phyloP scores from a whole-genome alignment of 2,797 vertebrate genomes.

The Anniella stebbinsi region DNA sequence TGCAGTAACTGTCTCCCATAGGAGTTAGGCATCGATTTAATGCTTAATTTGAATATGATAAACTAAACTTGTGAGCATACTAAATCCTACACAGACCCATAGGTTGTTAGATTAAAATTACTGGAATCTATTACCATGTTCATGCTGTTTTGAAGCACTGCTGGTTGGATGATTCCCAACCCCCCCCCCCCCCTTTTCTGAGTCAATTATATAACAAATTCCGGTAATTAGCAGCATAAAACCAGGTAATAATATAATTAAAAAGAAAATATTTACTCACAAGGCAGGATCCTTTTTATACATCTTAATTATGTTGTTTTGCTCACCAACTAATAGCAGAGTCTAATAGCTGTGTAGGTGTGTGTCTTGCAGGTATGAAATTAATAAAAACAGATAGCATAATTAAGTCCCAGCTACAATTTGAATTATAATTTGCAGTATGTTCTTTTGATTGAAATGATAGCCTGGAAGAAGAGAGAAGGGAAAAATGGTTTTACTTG shows the following conservation, averaged over 20 bases:
- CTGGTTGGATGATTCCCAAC: slow-evolving; percentile 71
- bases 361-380: slow-evolving; percentile 71
- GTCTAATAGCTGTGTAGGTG: slow-evolving; percentile 77
- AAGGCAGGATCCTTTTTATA: slow-evolving; percentile 70
- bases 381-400: slow-evolving; percentile 75
- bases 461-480: slow-evolving; percentile 60
- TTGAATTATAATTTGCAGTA: slow-evolving; percentile 74
- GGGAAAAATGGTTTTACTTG: slow-evolving; percentile 55
- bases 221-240: slow-evolving; percentile 81
- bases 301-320: slow-evolving; percentile 78
- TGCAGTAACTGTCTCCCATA: slow-evolving; percentile 1
- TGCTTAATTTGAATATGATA: slow-evolving; percentile 43
- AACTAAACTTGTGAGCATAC: slow-evolving; percentile 37
- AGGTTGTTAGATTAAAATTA: slow-evolving; percentile 69
- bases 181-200: slow-evolving; percentile 71
- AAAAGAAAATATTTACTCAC: slow-evolving; percentile 83
- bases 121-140: slow-evolving; percentile 72
- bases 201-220: slow-evolving; percentile 83
- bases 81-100: slow-evolving; percentile 66
- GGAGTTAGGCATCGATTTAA: slow-evolving; percentile 21
- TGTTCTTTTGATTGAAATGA: slow-evolving; percentile 69
- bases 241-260: slow-evolving; percentile 84
- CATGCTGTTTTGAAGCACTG: slow-evolving; percentile 71
- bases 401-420: slow-evolving; percentile 76
- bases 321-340: slow-evolving; percentile 70